Base-by-base conservation (phyloP, 1,140 invertebrate genomes). In the Hermatobates lingyangjiaoensis region DNA sequence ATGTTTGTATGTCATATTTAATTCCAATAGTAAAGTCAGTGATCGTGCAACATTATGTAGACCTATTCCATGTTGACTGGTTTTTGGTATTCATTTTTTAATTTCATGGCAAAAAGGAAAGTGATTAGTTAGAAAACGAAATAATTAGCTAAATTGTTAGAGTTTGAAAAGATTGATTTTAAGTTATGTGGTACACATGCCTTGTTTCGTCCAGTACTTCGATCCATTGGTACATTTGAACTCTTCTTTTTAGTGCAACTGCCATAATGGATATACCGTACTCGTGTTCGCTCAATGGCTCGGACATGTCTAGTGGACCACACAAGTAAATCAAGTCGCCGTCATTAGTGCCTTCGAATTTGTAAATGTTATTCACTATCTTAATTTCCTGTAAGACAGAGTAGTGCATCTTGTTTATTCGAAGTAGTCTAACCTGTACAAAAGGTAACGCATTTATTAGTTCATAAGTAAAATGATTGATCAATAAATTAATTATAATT, bases 181-280 rank as follows among this genome's bases (percentile, higher is more conserved):
- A 42, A 5, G 39, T 5, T 14, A 18, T 23, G 26, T 10, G 21
- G 15, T 48, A 15, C 23, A 58, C 59, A 59, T 63, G 77, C 73
- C 65, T 70, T 63, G 55, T 62, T 18, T 46, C 57, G 53, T 75
- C 68, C 59, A 87, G 82, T 27, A 42, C 28, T 57, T 92, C 87
- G 42, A 88, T 73, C 87, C 87, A 92, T 62, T 92, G 88, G 63
- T 82, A 92, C 83, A 91, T 90, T 65, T 92, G 87, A 0, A 86
- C 83, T 54, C 79, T 69, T 44, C 82, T 74, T 56, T 78, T 78
- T 23, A 87, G 62, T 58, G 82, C 83, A 0, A 84, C 77, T 20
- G 81, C 76, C 48, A 76, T 69, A 4, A 87, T 73, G 58, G 81
- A 75, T 39, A 89, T 75, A 48, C 81, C 79, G 63, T 87, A 87